A percentile compares a stretch with the other conserved stretches of the same genome.
Conservation (phyloP, 2,113 vertebrate genomes). For the Dicrurus megarhynchus region DNA sequence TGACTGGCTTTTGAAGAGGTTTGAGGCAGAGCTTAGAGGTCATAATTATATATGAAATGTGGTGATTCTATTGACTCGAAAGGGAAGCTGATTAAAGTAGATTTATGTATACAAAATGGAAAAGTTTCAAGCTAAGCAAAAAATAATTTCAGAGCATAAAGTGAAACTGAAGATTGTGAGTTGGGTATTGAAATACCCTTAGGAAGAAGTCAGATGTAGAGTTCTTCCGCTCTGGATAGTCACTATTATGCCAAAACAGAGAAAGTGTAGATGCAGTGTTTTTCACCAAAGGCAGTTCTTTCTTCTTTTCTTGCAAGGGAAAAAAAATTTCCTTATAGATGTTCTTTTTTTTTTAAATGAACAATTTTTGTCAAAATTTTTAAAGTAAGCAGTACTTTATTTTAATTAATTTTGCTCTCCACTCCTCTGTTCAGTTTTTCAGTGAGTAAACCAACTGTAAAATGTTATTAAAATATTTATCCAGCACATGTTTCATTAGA, state of each 20-base stretch:
- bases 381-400: background rate
- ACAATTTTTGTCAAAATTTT: background rate
- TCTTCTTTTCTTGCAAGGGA: background rate
- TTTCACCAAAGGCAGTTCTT: background rate
- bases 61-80: background rate
- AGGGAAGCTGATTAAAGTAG: background rate
- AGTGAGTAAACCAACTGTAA: background rate
- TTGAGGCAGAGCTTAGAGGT: background rate
- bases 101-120: background rate
- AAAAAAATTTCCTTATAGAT: background rate
- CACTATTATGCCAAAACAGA: background rate
- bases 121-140: conserved; percentile 25
- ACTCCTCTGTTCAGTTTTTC: background rate
- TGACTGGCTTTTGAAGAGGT: background rate
- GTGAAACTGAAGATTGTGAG: background rate
- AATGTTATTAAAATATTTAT: background rate
- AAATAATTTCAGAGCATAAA: background rate
- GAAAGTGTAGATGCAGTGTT: background rate
- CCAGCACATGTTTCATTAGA: background rate
- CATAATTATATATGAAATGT: background rate
- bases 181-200: background rate
- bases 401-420: background rate
- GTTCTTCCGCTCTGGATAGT: background rate
- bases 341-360: background rate
- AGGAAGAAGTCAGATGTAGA: background rate